Percentiles rank a stretch among this genome's conserved stretches.
These are phyloP conservation scores for Grammomys dolichurus DNA, from an alignment of 2,113 vertebrate genomes.

Conservation along the genomic window DNA sequence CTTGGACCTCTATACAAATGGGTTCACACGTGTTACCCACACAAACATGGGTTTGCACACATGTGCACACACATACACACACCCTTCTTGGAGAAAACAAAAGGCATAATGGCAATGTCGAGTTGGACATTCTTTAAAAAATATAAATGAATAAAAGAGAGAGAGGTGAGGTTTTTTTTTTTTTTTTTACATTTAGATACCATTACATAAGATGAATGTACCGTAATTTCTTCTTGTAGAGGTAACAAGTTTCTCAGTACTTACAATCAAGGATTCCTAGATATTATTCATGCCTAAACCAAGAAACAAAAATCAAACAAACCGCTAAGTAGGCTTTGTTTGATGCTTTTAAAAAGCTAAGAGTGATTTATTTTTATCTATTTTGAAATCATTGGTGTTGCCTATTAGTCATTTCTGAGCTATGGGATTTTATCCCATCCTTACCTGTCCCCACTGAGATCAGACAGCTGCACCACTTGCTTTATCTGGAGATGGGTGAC, in stretches of 20 bases:
- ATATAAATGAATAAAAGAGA: neutral
- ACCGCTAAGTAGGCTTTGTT: neutral
- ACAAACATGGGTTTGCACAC: neutral
- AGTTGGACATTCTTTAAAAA: neutral
- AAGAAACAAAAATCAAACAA: neutral
- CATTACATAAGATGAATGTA: neutral
- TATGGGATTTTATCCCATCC: neutral
- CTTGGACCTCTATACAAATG: neutral
- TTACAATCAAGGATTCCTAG: neutral
- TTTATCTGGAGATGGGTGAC: neutral
- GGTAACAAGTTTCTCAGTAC: neutral
- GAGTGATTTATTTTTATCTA: neutral
- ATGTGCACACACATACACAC: neutral
- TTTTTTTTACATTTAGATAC: neutral
- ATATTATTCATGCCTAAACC: neutral
- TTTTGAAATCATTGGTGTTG: neutral
- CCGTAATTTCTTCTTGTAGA: conserved; percentile 1
- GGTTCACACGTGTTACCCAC: neutral
- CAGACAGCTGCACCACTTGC: neutral
- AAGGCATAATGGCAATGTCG: neutral
- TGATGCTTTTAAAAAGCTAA: conserved; percentile 24
- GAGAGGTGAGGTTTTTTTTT: too few species aligned
- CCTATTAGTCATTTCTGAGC: neutral
- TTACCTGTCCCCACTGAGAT: neutral
- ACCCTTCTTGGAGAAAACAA: neutral